Base-by-base conservation (phyloP, 2,797 vertebrate genomes). In the Gymnoscopelus microlampas region DNA sequence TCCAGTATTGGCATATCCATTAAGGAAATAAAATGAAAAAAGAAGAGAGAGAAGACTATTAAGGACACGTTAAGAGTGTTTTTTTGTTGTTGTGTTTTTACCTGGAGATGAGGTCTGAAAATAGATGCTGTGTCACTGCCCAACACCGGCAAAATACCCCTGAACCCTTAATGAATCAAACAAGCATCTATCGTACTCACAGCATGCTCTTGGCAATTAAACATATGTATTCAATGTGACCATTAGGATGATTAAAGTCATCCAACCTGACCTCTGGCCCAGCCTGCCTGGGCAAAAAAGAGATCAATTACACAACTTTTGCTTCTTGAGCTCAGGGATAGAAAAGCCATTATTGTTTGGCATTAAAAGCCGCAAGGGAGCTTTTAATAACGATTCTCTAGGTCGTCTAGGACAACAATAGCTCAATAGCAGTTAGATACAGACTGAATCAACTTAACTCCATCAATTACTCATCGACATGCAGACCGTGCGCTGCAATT, bases 101-200 rank as follows among this genome's bases (percentile, higher is more conserved):
- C 65, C 9, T 15, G 23, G 57, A 68, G 68, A 53, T 4, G 19
- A 69, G 5, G 64, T 80, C 83, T 84, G 74, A 87, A 89, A 92
- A 91, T 90, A 90, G 84, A 83, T 64, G 68, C 71, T 61, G 76
- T 14, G 14, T 19, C 54, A 64, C 70, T 84, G 82, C 78, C 84
- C 74, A 35, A 80, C 64, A 2, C 60, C 83, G 86, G 85, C 81
- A 83, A 70, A 68, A 54, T 61, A 57, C 29, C 73, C 29, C 35
- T 62, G 79, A 72, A 66, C 56, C 55, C 85, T 82, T 87, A 88
- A 91, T 91, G 84, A 83, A 89, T 91, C 85, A 86, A 83, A 88
- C 82, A 73, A 71, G 71, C 82, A 79, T 66, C 56, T 77, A 73
- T 74, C 83, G 68, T 70, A 68, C 78, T 89, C 79, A n/a, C 76